Percentiles rank a stretch among this genome's conserved stretches.
Evolutionary conservation across 2,113 vertebrate species (phyloP).

Genomic region (Saccopteryx bilineata): DNA sequence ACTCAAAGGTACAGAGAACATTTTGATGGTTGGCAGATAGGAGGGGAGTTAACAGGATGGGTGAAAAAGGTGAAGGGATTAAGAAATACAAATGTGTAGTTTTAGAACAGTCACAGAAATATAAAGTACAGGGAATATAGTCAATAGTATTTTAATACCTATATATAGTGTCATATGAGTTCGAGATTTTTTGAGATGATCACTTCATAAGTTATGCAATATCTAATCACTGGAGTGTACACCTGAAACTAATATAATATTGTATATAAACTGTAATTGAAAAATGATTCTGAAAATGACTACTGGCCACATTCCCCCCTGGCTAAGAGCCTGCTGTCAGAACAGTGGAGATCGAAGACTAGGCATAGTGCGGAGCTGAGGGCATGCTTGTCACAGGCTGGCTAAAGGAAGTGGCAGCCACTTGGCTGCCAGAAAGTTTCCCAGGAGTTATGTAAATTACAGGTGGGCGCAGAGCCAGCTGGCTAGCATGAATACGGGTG

Average conservation of each 20-base stretch:
- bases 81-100: not conserved
- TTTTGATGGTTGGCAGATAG: not conserved
- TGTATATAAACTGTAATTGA: not conserved
- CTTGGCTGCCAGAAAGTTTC: constrained; percentile 44
- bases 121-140: not conserved
- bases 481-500: constrained; percentile 93
- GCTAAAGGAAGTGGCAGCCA: constrained; percentile 55
- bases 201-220: not conserved
- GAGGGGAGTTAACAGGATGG: not conserved
- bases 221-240: not conserved
- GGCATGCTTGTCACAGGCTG: not conserved
- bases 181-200: not conserved
- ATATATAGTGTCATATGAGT: not conserved
- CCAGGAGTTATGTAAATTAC: constrained; percentile 1
- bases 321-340: not conserved
- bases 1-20: not conserved
- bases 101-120: not conserved
- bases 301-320: constrained; percentile 73
- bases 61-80: not conserved
- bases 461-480: not conserved
- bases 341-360: not conserved
- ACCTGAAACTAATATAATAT: not conserved
- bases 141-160: not conserved
- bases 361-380: not conserved
- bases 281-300: not conserved